Base-by-base conservation (phyloP, 2,113 vertebrate genomes). In the Lynx canadensis region DNA sequence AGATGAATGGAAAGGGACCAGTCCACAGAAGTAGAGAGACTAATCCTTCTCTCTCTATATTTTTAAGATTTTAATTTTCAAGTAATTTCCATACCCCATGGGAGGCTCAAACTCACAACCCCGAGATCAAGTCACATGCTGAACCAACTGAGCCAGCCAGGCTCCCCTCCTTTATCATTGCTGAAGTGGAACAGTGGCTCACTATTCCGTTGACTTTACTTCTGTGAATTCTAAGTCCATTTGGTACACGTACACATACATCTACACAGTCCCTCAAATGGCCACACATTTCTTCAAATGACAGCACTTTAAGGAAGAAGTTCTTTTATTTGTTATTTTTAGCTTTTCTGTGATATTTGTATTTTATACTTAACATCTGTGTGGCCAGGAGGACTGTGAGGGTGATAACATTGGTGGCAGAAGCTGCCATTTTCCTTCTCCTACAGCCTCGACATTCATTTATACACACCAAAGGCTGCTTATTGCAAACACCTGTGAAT, bases 381-480 rank as follows among this genome's bases (percentile, higher is more conserved):
- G 69, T 73, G 63, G 13, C 11, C 69, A 63, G 81, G 66, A 65
- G 63, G 65, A 4, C 5, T 16, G 3, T 3, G 76, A 41, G 15
- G 11, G 50, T 83, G 81, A 87, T 16, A 11, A 8, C 7, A 5
- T 4, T 50, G 69, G 3, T 63, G 74, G 66, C 57, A 87, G 57
- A 14, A 19, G n/a, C 33, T 36, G 14, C 31, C 57, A 16, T 4
- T 65, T 45, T n/a, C 9, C 15, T 5, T 45, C n/a, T 33, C 12
- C 1, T 1, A 10, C 0, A 1, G 15, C 36, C 33, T 73, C 16
- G 5, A 21, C 60, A 18, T 16, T 45, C 68, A 1, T 0, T 14
- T 15, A 18, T 14, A 10, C 11, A 10, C 7, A 12, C 31, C 4
- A 15, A 50, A 73, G 81, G 69, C 33, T 63, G 69, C 81, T 79